Conservation (phyloP, 2,113 vertebrate genomes). For the Sylvietta virens region DNA sequence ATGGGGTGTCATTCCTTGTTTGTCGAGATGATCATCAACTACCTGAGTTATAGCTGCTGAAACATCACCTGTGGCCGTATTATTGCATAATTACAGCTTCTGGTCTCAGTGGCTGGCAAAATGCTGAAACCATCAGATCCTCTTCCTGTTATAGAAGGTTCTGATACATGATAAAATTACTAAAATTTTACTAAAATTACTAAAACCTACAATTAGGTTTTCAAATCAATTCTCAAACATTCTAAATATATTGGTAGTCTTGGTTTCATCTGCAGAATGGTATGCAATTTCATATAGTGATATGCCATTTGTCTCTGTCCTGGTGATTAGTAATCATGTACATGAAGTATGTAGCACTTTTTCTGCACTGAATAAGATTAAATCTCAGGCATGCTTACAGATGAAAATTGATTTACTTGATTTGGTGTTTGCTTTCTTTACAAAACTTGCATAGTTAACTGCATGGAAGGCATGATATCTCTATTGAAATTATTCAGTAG, state of each 20-base stretch:
- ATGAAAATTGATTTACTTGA: neutral
- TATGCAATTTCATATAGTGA: neutral
- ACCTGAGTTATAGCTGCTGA: neutral
- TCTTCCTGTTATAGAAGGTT: neutral
- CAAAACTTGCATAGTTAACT: neutral
- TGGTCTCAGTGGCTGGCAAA: neutral
- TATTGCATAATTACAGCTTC: neutral
- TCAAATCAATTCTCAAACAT: neutral
- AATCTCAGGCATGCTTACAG: neutral
- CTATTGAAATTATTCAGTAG: neutral
- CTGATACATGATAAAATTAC: neutral
- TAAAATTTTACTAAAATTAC: too few relatives aligned
- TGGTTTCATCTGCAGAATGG: neutral
- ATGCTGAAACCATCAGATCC: neutral
- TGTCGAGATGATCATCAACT: neutral
- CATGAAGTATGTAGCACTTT: neutral
- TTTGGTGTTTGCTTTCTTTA: neutral
- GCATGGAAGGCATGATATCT: neutral
- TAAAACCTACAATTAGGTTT: too few relatives aligned
- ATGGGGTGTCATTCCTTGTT: neutral
- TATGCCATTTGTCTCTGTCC: neutral
- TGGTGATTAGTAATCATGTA: neutral
- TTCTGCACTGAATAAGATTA: neutral
- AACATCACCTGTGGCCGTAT: neutral
- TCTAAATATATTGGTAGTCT: neutral